phyloP scores from a whole-genome alignment of 2,797 vertebrate genomes.

The Enteromius fasciolatus region DNA sequence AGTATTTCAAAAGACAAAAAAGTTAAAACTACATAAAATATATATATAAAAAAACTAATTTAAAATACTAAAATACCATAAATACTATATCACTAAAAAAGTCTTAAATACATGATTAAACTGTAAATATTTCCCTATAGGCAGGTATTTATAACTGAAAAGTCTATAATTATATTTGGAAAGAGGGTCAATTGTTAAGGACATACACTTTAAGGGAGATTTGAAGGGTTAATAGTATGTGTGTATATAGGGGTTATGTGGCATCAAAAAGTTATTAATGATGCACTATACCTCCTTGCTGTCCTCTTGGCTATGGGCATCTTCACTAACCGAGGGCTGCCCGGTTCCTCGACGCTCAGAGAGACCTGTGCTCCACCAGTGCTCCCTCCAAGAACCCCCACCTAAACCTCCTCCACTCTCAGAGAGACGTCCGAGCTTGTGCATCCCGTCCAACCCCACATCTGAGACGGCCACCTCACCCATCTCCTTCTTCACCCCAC shows the following conservation, averaged over 20 bases:
- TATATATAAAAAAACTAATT: not conserved
- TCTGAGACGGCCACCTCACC: slow-evolving; percentile 76
- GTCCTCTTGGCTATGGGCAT: slow-evolving; percentile 67
- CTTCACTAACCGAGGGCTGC: slow-evolving; percentile 75
- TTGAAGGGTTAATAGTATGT: not conserved
- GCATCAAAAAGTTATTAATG: not conserved
- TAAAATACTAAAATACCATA: no score
- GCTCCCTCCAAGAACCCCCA: slow-evolving; percentile 84
- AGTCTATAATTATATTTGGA: not conserved
- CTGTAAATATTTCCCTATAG: not conserved
- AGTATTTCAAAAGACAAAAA: not conserved
- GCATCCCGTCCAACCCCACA: slow-evolving; percentile 73
- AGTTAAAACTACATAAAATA: not conserved
- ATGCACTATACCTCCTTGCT: slow-evolving; percentile 63
- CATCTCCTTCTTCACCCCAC: slow-evolving; percentile 82
- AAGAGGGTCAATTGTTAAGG: not conserved
- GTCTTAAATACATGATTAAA: no score
- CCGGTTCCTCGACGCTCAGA: slow-evolving; percentile 75
- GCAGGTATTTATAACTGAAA: not conserved
- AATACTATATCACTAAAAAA: no score
- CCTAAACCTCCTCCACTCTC: slow-evolving; percentile 65
- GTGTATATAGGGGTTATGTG: not conserved
- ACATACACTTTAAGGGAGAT: not conserved
- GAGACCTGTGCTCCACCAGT: slow-evolving; percentile 85
- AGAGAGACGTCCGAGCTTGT: slow-evolving; percentile 79